A percentile compares a stretch with the other conserved stretches of the same genome.
phyloP scores from a whole-genome alignment of 2,797 vertebrate genomes.

The Cirrhinus molitorella region DNA sequence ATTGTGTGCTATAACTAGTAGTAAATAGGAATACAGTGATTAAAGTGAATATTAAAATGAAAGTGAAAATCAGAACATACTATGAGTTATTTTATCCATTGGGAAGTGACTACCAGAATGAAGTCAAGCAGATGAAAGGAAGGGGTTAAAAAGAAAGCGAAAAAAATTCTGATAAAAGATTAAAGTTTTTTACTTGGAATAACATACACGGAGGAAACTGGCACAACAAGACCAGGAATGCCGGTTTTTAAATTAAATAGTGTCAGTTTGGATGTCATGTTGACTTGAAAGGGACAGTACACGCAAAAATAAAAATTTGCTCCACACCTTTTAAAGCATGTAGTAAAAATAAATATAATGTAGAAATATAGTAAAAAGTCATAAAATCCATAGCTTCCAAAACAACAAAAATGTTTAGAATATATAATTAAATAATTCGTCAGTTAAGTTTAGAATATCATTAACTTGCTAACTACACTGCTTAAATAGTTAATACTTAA shows the following conservation, averaged over 20 bases:
- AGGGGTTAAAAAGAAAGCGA: neutral
- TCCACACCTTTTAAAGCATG: too few species aligned
- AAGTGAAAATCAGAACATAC: too few species aligned
- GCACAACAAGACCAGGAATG: neutral
- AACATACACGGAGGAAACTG: neutral
- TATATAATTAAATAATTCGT: neutral
- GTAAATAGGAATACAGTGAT: too few species aligned
- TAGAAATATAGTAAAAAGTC: too few species aligned
- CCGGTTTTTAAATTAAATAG: neutral
- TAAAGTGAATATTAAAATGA: neutral
- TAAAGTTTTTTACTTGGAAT: neutral
- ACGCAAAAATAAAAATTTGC: neutral
- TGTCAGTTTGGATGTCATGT: neutral
- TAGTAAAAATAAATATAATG: too few species aligned
- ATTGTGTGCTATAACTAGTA: too few species aligned
- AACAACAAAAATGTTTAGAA: neutral
- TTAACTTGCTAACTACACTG: neutral
- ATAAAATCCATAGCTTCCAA: neutral
- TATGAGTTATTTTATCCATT: neutral
- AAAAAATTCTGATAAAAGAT: neutral
- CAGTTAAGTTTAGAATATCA: too few species aligned
- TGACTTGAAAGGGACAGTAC: neutral
- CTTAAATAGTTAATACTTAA: neutral
- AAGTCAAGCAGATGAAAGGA: neutral
- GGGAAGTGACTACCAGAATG: neutral